A percentile compares a stretch with the other conserved stretches of the same genome.
Evolutionary conservation across 2,888 invertebrate genomes (phyloP).

Genomic region (Dyspetes luteomarginatus): DNA sequence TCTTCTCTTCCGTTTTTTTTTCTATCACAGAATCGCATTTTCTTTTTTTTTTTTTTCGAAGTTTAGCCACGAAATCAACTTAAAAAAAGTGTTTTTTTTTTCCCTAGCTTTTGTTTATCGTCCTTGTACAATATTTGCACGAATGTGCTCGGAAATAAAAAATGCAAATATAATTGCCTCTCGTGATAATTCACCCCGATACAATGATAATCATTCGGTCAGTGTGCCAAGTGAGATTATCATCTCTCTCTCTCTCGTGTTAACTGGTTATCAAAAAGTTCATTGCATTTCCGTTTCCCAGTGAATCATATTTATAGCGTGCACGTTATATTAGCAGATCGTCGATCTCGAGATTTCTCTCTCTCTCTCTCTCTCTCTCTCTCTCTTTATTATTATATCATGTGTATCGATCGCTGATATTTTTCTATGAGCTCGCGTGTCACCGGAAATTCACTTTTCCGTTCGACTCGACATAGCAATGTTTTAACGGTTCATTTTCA

Average conservation of each 20-base stretch:
- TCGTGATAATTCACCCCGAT: conserved; percentile 30
- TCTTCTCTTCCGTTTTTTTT: too few species aligned
- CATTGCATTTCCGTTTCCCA: conserved; percentile 53
- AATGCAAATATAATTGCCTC: neutral
- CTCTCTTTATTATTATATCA: conserved; percentile 23
- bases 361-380: neutral
- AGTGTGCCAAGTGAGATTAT: conserved; percentile 56
- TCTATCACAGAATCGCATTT: too few species aligned
- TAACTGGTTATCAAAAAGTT: conserved; percentile 30
- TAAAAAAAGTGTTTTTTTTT: too few species aligned
- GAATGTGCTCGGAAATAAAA: neutral
- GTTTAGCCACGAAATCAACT: too few species aligned
- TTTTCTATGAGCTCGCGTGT: conserved; percentile 17
- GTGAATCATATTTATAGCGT: neutral
- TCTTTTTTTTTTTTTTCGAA: neutral
- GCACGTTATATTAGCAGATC: conserved; percentile 13
- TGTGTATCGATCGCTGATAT: conserved; percentile 1
- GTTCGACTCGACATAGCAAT: conserved; percentile 52
- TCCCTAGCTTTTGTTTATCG: neutral
- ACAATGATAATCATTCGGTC: conserved; percentile 51
- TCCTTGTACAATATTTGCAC: neutral
- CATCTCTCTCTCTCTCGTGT: conserved; percentile 53
- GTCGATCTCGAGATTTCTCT: conserved; percentile 16
- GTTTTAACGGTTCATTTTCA: conserved; percentile 70
- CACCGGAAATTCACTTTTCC: conserved; percentile 56